These are phyloP conservation scores for Deroplatys truncata DNA, from an alignment of 2,888 invertebrate species.

Conservation along the genomic window DNA sequence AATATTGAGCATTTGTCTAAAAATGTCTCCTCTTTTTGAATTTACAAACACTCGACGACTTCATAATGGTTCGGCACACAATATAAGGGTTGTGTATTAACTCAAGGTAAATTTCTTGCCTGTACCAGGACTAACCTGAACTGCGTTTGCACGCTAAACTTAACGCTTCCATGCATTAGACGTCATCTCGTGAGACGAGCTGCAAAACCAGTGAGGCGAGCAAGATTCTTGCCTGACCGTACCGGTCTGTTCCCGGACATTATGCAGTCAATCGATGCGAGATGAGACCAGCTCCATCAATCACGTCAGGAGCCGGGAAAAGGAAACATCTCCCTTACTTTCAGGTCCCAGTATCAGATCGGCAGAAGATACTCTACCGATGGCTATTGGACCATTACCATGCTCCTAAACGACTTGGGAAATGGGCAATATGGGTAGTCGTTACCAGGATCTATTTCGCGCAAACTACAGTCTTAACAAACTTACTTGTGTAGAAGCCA, in stretches of 20 bases:
- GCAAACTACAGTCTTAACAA: too few species aligned
- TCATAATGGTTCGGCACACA: too few species aligned
- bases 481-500: too few species aligned
- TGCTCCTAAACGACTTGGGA: too few species aligned
- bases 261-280: neutral
- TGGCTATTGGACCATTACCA: too few species aligned
- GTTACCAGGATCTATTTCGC: too few species aligned
- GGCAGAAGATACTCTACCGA: neutral
- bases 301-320: neutral
- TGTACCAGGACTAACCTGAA: neutral
- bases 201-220: neutral
- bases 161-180: neutral
- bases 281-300: neutral
- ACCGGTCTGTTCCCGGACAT: neutral
- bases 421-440: too few species aligned
- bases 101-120: too few species aligned
- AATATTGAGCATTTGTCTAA: too few species aligned
- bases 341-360: neutral
- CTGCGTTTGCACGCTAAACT: neutral
- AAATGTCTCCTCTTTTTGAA: too few species aligned
- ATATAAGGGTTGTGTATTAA: too few species aligned
- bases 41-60: too few species aligned
- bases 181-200: neutral
- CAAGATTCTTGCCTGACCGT: neutral
- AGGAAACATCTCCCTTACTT: neutral